A percentile compares a stretch with the other conserved stretches of the same genome.
Evolutionary conservation across 2,797 vertebrate species (phyloP).

Genomic region (Pogonophryne albipinna): DNA sequence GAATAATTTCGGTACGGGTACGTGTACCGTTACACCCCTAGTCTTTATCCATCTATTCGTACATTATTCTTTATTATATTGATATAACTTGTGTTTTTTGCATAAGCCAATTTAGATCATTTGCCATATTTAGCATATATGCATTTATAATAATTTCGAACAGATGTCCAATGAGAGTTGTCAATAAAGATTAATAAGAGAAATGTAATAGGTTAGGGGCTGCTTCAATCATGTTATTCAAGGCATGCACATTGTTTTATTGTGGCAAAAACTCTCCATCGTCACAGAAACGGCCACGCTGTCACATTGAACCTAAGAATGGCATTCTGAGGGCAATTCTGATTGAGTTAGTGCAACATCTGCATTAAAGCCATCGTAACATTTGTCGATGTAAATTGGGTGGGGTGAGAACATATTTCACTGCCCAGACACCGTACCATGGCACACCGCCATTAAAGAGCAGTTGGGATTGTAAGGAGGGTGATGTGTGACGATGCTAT

Average conservation of each 20-base stretch:
- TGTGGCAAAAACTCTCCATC: background rate
- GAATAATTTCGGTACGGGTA: too few relatives aligned
- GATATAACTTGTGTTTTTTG: background rate
- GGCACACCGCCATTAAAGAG: background rate
- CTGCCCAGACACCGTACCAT: background rate
- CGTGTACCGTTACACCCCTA: too few relatives aligned
- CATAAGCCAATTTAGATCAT: background rate
- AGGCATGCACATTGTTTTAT: background rate
- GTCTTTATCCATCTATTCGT: background rate
- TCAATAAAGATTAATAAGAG: background rate
- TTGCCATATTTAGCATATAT: too few relatives aligned
- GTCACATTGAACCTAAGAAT: background rate
- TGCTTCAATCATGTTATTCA: background rate
- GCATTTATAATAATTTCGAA: background rate
- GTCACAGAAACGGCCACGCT: background rate
- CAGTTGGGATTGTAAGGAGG: background rate
- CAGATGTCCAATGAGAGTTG: background rate
- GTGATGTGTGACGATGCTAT: background rate
- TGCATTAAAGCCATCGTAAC: background rate
- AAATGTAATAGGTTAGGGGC: background rate
- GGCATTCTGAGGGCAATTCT: background rate
- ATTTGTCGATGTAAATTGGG: background rate
- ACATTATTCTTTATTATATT: background rate
- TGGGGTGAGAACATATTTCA: background rate
- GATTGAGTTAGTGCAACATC: background rate